Evolutionary conservation across 2,888 invertebrate species (phyloP).

Genomic region (Tetropium fuscum): DNA sequence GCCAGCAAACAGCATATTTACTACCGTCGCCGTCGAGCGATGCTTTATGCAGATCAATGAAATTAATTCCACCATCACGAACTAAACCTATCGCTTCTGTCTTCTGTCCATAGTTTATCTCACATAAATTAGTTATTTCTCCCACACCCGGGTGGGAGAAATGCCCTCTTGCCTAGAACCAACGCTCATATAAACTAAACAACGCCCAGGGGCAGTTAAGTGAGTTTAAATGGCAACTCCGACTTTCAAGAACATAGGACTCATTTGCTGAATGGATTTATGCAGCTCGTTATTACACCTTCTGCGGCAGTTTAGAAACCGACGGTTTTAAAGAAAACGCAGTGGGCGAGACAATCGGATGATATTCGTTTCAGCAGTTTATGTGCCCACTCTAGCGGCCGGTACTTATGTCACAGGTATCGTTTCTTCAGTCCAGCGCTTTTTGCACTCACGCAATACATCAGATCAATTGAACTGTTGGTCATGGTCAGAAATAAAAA

Average conservation of each 20-base stretch:
- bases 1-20: too few species aligned
- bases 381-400: too few species aligned
- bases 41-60: conserved; percentile 13
- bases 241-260: conserved; percentile 28
- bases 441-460: too few species aligned
- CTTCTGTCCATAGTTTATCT: conserved; percentile 12
- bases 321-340: neutral
- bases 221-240: conserved; percentile 1
- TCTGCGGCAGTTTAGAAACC: conserved; percentile 19
- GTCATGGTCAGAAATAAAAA: too few species aligned
- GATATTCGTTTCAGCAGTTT: too few species aligned
- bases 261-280: conserved; percentile 39
- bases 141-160: conserved; percentile 5
- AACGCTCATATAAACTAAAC: neutral
- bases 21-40: too few species aligned
- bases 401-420: too few species aligned
- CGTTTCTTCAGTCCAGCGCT: too few species aligned
- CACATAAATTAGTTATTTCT: conserved; percentile 15
- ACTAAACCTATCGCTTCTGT: conserved; percentile 19
- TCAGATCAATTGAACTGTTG: too few species aligned
- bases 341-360: conserved; percentile 9
- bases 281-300: conserved; percentile 33
- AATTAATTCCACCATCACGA: conserved; percentile 24
- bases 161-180: conserved; percentile 7
- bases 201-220: conserved; percentile 6